These are phyloP conservation scores for Neopelma chrysocephalum DNA, from an alignment of 2,797 vertebrate genomes.

Conservation along the genomic window DNA sequence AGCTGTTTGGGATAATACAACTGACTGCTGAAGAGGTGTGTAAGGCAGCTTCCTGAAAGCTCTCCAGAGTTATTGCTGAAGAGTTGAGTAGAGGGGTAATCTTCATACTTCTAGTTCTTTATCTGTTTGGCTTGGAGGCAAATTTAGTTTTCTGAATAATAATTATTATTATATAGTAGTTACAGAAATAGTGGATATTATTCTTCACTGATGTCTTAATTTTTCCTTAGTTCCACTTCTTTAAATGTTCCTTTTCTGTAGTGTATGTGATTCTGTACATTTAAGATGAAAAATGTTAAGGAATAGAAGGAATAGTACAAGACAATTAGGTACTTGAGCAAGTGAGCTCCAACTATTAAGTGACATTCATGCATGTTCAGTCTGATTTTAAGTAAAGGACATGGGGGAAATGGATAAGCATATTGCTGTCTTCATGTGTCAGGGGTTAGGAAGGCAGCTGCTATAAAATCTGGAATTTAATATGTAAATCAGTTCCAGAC, in stretches of 20 bases:
- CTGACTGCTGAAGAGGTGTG: background rate
- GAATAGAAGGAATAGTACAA: background rate
- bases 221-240: background rate
- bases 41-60: background rate
- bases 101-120: background rate
- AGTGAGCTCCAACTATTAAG: background rate
- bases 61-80: background rate
- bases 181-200: background rate
- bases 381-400: background rate
- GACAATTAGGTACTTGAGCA: background rate
- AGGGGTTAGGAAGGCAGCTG: background rate
- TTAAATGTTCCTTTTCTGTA: background rate
- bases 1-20: background rate
- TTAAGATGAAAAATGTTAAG: background rate
- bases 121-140: background rate
- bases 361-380: background rate
- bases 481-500: background rate
- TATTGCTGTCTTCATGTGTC: background rate
- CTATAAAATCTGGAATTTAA: background rate
- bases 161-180: background rate
- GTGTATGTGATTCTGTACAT: background rate
- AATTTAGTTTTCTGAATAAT: background rate
- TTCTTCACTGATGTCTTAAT: background rate
- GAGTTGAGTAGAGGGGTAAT: background rate
- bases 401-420: background rate